Evolutionary conservation across 2,113 vertebrate genomes (phyloP).

Genomic region (Cyphomyrus plagiostoma): DNA sequence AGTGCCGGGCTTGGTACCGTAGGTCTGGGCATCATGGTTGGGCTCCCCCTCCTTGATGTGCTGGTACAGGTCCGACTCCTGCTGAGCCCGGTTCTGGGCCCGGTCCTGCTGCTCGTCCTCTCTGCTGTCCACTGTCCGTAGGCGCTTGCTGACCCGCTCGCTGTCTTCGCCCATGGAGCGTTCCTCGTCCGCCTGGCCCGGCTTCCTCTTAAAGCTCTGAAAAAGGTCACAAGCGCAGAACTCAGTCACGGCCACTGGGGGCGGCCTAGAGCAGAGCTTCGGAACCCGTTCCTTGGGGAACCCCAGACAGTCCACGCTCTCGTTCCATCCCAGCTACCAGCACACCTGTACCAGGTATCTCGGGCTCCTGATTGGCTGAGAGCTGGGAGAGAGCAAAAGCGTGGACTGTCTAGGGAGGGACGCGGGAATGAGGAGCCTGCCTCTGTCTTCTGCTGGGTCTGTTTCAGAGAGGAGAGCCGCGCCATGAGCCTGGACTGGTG

Average conservation of each 20-base stretch:
- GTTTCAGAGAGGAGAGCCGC: conserved; percentile 69
- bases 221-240: background rate
- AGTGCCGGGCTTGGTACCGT: conserved; percentile 59
- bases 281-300: background rate
- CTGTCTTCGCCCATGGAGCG: conserved; percentile 76
- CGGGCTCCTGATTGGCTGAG: background rate
- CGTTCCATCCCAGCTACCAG: background rate
- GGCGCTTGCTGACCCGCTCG: conserved; percentile 74
- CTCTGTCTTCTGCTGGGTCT: conserved; percentile 76
- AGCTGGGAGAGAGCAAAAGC: background rate
- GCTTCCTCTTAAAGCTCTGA: conserved; percentile 92
- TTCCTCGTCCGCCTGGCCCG: conserved; percentile 80
- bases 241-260: background rate
- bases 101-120: conserved; percentile 37
- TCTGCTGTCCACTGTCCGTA: conserved; percentile 71
- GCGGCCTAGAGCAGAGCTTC: background rate
- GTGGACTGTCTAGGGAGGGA: background rate
- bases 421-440: conserved; percentile 41
- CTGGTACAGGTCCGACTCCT: conserved; percentile 81
- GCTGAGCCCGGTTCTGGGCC: conserved; percentile 35
- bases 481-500: conserved; percentile 80
- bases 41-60: conserved; percentile 72
- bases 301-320: background rate
- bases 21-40: conserved; percentile 81
- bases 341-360: background rate